Evolutionary conservation across 2,113 vertebrate genomes (phyloP).

Genomic region (Melanerpes formicivorus): DNA sequence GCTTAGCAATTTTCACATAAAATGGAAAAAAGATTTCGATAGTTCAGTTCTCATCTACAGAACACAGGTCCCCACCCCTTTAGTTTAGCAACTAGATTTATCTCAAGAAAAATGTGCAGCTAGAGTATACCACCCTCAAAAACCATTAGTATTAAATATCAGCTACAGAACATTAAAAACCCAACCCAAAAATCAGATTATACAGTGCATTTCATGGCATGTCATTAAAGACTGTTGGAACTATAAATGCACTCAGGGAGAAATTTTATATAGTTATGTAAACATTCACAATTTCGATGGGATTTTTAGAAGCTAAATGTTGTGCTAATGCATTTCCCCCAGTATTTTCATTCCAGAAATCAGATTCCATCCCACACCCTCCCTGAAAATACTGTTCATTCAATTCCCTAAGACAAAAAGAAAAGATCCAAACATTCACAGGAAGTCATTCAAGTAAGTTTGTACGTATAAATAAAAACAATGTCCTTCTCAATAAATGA

Average conservation of each 20-base stretch:
- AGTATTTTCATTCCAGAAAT: slow-evolving; percentile 60
- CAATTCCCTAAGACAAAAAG: slow-evolving; percentile 63
- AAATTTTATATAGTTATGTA: neutral
- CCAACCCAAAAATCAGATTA: neutral
- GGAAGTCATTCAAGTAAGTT: slow-evolving; percentile 72
- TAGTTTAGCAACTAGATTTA: neutral
- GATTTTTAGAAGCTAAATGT: slow-evolving; percentile 26
- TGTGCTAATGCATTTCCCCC: slow-evolving; percentile 59
- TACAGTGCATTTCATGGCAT: neutral
- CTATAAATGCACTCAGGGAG: neutral
- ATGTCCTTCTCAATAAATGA: slow-evolving; percentile 97
- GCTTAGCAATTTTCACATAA: neutral
- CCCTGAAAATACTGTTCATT: slow-evolving; percentile 52
- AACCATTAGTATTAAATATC: neutral
- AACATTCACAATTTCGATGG: neutral
- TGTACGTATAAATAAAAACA: slow-evolving; percentile 76
- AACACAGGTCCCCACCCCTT: neutral
- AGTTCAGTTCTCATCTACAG: neutral
- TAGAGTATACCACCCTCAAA: neutral
- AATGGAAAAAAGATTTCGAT: neutral
- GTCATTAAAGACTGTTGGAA: neutral
- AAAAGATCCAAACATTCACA: slow-evolving; percentile 65
- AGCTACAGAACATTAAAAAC: neutral
- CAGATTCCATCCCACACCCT: slow-evolving; percentile 53
- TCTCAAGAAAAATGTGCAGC: neutral